Conservation (phyloP, 30 jellyfish, hydroid and myxozoan species). For the Sanderia malayensis region DNA sequence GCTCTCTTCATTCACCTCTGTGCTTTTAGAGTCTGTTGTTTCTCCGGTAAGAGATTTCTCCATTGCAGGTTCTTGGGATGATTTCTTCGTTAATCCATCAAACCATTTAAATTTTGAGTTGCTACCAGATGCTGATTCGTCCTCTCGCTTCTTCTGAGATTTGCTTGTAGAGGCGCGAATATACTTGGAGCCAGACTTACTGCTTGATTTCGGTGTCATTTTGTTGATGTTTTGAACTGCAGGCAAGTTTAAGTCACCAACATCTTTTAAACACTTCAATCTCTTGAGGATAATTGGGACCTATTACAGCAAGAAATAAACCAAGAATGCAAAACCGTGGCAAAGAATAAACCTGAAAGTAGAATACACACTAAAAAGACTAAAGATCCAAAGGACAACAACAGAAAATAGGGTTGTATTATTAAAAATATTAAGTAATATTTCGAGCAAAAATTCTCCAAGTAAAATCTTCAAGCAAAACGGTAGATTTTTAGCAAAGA, state of each 20-base stretch:
- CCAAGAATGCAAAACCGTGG: too few relatives aligned
- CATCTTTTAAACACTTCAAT: constrained; percentile 59
- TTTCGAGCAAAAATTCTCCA: too few relatives aligned
- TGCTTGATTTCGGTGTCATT: constrained; percentile 30
- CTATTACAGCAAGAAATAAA: too few relatives aligned
- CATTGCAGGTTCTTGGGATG: constrained; percentile 1
- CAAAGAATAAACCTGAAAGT: too few relatives aligned
- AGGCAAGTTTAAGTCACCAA: constrained; percentile 50
- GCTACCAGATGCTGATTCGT: constrained; percentile 30
- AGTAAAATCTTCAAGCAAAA: too few relatives aligned
- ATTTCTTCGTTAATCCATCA: constrained; percentile 7
- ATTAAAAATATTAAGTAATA: too few relatives aligned
- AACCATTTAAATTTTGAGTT: constrained; percentile 3
- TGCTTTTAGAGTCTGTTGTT: background rate
- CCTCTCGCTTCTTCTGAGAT: constrained; percentile 43
- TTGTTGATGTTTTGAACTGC: constrained; percentile 52
- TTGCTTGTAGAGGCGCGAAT: constrained; percentile 32
- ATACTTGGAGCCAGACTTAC: constrained; percentile 36
- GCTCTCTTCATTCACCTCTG: background rate
- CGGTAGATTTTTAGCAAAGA: too few relatives aligned
- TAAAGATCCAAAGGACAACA: too few relatives aligned
- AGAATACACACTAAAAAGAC: too few relatives aligned
- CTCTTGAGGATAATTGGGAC: constrained; percentile 70
- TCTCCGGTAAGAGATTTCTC: background rate
- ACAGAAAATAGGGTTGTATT: too few relatives aligned